A percentile compares a stretch with the other conserved stretches of the same genome.
These are phyloP conservation scores for Lepetodrilus schrolli DNA, from an alignment of 2,888 invertebrate species.

Conservation along the genomic window DNA sequence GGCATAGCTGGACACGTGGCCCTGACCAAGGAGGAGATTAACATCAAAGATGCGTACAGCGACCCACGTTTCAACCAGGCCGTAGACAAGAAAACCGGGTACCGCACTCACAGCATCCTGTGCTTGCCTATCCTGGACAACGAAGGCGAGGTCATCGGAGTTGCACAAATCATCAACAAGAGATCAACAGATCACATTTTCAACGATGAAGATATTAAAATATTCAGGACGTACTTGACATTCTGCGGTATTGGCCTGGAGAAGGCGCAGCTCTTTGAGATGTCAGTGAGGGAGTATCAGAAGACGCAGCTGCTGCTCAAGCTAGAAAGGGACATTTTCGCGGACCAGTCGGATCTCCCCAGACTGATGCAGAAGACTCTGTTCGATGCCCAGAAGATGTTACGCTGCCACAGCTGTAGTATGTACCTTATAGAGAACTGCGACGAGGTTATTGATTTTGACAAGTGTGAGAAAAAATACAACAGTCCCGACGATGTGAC, in stretches of 20 bases:
- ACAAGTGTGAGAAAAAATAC: not conserved
- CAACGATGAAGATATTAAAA: slow-evolving; percentile 90
- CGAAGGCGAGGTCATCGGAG: slow-evolving; percentile 95
- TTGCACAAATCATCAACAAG: slow-evolving; percentile 97
- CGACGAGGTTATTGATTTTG: not conserved
- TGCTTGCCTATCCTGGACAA: slow-evolving; percentile 96
- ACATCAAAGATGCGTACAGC: slow-evolving; percentile 92
- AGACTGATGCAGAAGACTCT: slow-evolving; percentile 95
- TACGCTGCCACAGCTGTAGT: slow-evolving; percentile 92
- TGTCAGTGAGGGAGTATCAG: slow-evolving; percentile 92
- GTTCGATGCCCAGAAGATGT: slow-evolving; percentile 90
- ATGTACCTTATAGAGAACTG: slow-evolving; percentile 80
- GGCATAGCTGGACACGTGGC: slow-evolving; percentile 95
- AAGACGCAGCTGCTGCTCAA: slow-evolving; percentile 91
- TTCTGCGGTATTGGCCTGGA: slow-evolving; percentile 96
- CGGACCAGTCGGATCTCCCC: slow-evolving; percentile 93
- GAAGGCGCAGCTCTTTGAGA: slow-evolving; percentile 95
- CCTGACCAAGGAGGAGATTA: slow-evolving; percentile 89
- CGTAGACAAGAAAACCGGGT: slow-evolving; percentile 91
- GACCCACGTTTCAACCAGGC: slow-evolving; percentile 93
- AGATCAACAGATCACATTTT: slow-evolving; percentile 85
- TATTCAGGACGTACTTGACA: slow-evolving; percentile 91
- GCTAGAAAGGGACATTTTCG: slow-evolving; percentile 92
- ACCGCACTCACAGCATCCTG: slow-evolving; percentile 89
- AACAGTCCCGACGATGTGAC: slow-evolving; percentile 57